These are phyloP conservation scores for Plagodis pulveraria DNA, from an alignment of 2,888 invertebrate species.

Conservation along the genomic window DNA sequence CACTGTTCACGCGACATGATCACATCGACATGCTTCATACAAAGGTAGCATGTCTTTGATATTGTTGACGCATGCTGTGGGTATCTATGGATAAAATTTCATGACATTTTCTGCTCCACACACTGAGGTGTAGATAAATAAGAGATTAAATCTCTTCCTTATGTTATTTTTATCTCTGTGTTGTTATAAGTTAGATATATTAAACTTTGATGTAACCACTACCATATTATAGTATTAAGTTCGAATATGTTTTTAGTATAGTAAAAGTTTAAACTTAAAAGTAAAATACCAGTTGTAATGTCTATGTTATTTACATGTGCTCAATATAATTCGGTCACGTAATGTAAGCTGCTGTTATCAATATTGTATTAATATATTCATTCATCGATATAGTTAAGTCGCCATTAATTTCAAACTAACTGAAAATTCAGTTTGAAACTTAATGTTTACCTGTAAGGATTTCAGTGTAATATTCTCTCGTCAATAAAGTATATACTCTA, in stretches of 20 bases:
- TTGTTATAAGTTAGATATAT: slow-evolving; percentile 58
- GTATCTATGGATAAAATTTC: too few relatives aligned
- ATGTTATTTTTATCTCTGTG: slow-evolving; percentile 43
- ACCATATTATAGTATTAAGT: slow-evolving; percentile 55
- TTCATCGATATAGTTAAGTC: slow-evolving; percentile 62
- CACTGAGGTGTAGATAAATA: slow-evolving; percentile 18
- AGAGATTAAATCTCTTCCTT: slow-evolving; percentile 11
- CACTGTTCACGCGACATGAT: too few relatives aligned
- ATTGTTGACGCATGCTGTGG: too few relatives aligned
- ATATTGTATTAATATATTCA: slow-evolving; percentile 70
- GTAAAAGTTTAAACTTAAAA: slow-evolving; percentile 38
- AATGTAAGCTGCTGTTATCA: slow-evolving; percentile 69
- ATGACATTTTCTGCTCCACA: too few relatives aligned
- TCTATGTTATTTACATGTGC: slow-evolving; percentile 41
- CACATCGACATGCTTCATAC: too few relatives aligned
- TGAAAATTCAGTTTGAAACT: slow-evolving; percentile 68
- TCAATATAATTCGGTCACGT: slow-evolving; percentile 47
- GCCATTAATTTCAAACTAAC: slow-evolving; percentile 70
- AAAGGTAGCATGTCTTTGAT: too few relatives aligned
- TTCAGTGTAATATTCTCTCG: slow-evolving; percentile 78
- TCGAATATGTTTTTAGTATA: slow-evolving; percentile 66
- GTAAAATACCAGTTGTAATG: slow-evolving; percentile 46
- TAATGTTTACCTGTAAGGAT: slow-evolving; percentile 62
- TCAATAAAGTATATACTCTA: slow-evolving; percentile 75
- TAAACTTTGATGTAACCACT: slow-evolving; percentile 59